Evolutionary conservation across 2,113 vertebrate genomes (phyloP).

Genomic region (Boulengeromyrus knoepffleri): DNA sequence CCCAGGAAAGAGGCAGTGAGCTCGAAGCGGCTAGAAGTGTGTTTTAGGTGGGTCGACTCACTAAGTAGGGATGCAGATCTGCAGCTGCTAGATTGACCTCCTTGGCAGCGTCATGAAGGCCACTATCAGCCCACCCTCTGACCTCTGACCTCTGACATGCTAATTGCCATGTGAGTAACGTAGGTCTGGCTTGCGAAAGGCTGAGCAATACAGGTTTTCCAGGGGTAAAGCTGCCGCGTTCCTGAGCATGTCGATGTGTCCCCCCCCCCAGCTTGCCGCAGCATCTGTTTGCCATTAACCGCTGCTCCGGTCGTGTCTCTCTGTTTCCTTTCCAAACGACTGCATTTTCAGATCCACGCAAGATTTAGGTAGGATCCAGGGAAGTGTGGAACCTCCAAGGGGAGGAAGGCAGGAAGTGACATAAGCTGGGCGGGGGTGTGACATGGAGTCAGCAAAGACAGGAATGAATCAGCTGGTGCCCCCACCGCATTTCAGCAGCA

Average conservation of each 20-base stretch:
- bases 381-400: neutral
- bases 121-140: neutral
- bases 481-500: neutral
- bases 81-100: neutral
- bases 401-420: neutral
- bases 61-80: neutral
- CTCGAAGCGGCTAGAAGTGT: neutral
- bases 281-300: slow-evolving; percentile 10
- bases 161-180: neutral
- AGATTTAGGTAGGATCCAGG: neutral
- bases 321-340: neutral
- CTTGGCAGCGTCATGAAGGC: neutral
- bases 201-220: neutral
- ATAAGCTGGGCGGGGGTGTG: neutral
- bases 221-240: neutral
- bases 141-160: neutral
- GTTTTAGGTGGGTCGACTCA: neutral
- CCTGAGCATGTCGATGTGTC: neutral
- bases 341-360: neutral
- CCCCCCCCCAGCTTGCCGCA: too few species aligned
- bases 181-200: neutral
- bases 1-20: neutral
- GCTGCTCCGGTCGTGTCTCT: neutral
- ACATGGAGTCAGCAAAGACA: neutral
- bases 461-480: neutral